phyloP scores from a whole-genome alignment of 1,140 invertebrate species.

The Brachionus manjavacas region DNA sequence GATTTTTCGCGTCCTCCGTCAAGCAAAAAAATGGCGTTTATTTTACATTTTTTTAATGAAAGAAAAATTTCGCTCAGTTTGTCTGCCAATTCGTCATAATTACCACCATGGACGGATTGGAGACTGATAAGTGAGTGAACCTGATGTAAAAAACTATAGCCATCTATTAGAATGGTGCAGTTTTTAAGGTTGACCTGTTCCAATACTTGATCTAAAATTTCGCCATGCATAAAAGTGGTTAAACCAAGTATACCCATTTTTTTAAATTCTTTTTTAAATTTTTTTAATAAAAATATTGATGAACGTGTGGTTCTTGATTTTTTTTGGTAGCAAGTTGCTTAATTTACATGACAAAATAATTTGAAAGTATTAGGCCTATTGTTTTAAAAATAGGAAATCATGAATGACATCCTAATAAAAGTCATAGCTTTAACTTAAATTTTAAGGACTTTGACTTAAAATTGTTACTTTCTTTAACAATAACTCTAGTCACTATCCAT shows the following conservation, averaged over 20 bases:
- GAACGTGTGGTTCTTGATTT: background rate
- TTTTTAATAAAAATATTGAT: background rate
- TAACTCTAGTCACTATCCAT: too few species aligned
- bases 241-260: conserved; percentile 29
- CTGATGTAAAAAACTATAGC: conserved; percentile 4
- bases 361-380: background rate
- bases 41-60: conserved; percentile 66
- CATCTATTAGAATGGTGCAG: conserved; percentile 3
- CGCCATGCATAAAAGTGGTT: background rate
- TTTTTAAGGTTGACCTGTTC: background rate
- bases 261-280: background rate
- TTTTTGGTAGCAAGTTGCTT: background rate
- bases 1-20: conserved; percentile 72
- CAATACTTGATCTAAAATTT: background rate
- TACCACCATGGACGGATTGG: conserved; percentile 17
- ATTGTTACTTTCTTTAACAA: too few species aligned
- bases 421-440: too few species aligned
- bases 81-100: conserved; percentile 22
- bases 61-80: conserved; percentile 59
- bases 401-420: too few species aligned
- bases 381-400: too few species aligned
- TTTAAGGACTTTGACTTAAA: too few species aligned
- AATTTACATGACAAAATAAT: background rate
- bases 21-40: conserved; percentile 72
- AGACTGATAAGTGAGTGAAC: background rate